Base-by-base conservation (phyloP, 2,797 vertebrate genomes). In the Poecilia gillii region DNA sequence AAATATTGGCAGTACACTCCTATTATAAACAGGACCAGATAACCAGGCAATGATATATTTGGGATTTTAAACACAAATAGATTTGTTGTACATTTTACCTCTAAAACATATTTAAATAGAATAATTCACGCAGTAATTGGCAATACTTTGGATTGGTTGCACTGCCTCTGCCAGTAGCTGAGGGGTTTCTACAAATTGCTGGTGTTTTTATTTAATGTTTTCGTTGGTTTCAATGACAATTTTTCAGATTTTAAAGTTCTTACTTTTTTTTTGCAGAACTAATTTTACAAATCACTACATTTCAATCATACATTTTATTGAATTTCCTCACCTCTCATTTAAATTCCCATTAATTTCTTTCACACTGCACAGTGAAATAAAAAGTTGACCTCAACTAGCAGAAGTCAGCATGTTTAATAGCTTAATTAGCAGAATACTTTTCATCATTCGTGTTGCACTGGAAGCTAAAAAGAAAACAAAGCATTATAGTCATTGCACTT, bases 371-470 rank as follows among this genome's bases (percentile, higher is more conserved):
- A 49, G 51, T 62, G 16, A 45, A 79, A 84, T 33, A 66, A 41
- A 82, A 88, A 86, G 76, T 70, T 85, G 85, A 86, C 78, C 82
- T 72, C 51, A 82, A n/a, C 79, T 80, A 71, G 49, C 64, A 85
- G 84, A 91, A 75, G 79, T 86, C 86, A 90, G 84, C 74, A 72
- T 73, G 33, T 78, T 76, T 75, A 79, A 73, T 70, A 70, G 11
- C 43, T 18, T 70, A 78, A 76, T 73, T 70, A 55, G 39, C 25
- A 43, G 45, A 74, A 77, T 74, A 66, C 18, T 45, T 82, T 68
- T 75, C 46, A 45, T 12, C 53, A 71, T 77, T 46, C 33, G 6
- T 0, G 11, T 57, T 49, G 46, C 59, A 71, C 41, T 71, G 73
- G 20, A 33, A 55, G 33, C 28, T 2, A 43, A 8, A 53, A 9